Conservation (phyloP, 2,113 vertebrate genomes). For the Aptenodytes patagonicus region DNA sequence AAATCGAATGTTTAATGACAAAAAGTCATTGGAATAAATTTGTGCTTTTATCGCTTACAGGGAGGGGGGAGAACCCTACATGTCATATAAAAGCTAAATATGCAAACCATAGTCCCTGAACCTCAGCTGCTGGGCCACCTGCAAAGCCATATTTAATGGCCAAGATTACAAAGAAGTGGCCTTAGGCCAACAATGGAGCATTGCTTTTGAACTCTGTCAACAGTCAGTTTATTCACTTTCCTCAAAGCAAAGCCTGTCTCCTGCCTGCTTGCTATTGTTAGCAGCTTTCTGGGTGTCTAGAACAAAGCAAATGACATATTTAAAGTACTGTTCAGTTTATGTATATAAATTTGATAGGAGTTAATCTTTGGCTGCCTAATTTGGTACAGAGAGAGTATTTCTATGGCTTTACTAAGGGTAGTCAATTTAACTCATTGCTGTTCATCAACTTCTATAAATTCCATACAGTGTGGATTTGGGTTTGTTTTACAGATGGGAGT, state of each 20-base stretch:
- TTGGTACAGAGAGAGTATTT: not conserved
- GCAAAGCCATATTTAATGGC: constrained; percentile 79
- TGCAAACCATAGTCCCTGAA: constrained; percentile 75
- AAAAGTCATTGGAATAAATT: constrained; percentile 69
- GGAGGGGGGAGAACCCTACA: constrained; percentile 51
- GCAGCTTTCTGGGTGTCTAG: constrained; percentile 68
- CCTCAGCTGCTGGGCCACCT: constrained; percentile 76
- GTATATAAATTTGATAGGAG: constrained; percentile 52
- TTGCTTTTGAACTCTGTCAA: constrained; percentile 80
- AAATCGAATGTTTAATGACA: constrained; percentile 58
- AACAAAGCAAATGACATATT: constrained; percentile 71
- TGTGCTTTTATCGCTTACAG: constrained; percentile 66
- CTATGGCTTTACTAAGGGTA: not conserved
- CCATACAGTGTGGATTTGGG: not conserved
- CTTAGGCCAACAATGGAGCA: constrained; percentile 73
- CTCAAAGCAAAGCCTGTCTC: constrained; percentile 72
- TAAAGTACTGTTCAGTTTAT: constrained; percentile 58
- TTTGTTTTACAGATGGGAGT: not conserved
- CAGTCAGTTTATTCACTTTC: constrained; percentile 78
- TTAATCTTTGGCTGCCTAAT: constrained; percentile 13
- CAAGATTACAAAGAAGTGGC: constrained; percentile 79
- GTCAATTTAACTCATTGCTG: not conserved
- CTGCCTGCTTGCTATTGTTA: constrained; percentile 73
- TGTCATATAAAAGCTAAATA: constrained; percentile 73
- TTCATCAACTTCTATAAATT: not conserved